These are phyloP conservation scores for Paracentrotus lividus DNA, from an alignment of 53 echinoderm and acorn worm genomes.

Conservation along the genomic window DNA sequence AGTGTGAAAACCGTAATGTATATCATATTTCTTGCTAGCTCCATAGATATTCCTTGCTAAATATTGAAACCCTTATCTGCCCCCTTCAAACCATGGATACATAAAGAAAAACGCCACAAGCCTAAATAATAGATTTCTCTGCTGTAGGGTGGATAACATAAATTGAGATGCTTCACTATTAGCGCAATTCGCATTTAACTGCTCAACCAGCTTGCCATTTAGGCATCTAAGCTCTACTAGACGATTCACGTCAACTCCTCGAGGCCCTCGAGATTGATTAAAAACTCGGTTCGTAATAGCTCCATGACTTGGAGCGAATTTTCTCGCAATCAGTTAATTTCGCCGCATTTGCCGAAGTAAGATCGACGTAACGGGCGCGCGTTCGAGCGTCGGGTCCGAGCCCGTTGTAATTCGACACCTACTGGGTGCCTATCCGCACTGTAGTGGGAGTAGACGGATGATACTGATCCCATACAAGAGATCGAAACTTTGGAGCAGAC, in stretches of 20 bases:
- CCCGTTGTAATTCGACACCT: neutral
- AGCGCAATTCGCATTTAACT: neutral
- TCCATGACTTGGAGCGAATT: neutral
- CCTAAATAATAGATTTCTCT: neutral
- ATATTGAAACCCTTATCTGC: no score
- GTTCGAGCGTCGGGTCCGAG: neutral
- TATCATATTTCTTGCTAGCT: no score
- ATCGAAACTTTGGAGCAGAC: conserved; percentile 14
- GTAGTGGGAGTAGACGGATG: neutral
- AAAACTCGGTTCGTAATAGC: conserved; percentile 10
- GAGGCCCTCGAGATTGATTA: conserved; percentile 27
- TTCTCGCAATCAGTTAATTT: conserved; percentile 7
- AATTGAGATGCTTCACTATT: neutral
- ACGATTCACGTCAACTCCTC: neutral
- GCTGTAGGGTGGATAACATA: neutral
- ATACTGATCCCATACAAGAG: neutral
- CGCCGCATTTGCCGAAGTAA: neutral
- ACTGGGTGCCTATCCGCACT: neutral
- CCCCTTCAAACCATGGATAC: neutral
- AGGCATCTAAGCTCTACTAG: neutral
- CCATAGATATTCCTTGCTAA: no score
- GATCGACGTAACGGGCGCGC: neutral
- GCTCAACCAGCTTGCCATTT: conserved; percentile 6
- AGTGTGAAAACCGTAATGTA: no score
- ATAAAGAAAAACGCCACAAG: neutral